Evolutionary conservation across 2,888 invertebrate genomes (phyloP).

Genomic region (Ormyrus labotus): DNA sequence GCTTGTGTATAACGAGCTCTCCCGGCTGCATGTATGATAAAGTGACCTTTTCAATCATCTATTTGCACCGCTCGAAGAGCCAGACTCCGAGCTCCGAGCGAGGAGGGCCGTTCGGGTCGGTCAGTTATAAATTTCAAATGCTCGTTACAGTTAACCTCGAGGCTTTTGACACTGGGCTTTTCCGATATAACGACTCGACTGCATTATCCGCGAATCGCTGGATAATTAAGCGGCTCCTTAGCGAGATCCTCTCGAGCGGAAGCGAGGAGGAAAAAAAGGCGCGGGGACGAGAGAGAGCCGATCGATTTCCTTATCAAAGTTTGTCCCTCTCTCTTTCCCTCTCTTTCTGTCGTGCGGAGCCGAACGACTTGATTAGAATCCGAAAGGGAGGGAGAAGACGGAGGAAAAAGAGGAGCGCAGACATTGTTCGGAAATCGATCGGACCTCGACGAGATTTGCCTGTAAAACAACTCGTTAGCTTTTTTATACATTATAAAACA

Average conservation of each 20-base stretch:
- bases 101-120: not conserved
- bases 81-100: not conserved
- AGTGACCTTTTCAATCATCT: constrained; percentile 41
- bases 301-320: constrained; percentile 54
- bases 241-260: not conserved
- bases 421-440: constrained; percentile 48
- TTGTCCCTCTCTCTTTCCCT: constrained; percentile 14
- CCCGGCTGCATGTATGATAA: constrained; percentile 23
- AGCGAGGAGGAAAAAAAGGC: constrained; percentile 16
- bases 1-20: not conserved
- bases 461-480: constrained; percentile 48
- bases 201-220: constrained; percentile 36
- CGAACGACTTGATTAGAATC: constrained; percentile 51
- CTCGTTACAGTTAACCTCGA: not conserved
- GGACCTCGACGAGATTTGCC: constrained; percentile 19
- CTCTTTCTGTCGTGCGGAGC: no score
- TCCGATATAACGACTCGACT: constrained; percentile 12
- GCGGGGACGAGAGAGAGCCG: not conserved
- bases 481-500: constrained; percentile 36
- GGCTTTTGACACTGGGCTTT: constrained; percentile 19
- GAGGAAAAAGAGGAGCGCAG: not conserved
- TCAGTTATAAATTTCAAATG: constrained; percentile 43
- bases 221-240: constrained; percentile 42
- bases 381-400: not conserved
- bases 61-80: constrained; percentile 4